Base-by-base conservation (phyloP, 2,888 invertebrate genomes). In the Ochlodes sylvanus region DNA sequence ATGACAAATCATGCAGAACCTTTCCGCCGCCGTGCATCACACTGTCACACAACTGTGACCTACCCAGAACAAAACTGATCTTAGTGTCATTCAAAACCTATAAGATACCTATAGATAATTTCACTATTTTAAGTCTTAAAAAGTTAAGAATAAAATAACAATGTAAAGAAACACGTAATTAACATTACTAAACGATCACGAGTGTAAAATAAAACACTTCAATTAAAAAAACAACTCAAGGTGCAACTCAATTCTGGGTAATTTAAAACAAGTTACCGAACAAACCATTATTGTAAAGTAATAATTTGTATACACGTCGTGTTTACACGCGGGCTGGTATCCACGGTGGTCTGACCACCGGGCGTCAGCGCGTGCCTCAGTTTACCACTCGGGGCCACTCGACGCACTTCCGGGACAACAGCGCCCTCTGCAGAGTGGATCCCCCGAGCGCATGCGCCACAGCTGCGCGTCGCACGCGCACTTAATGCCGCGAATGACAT, bases 401-500 rank as follows among this genome's bases (percentile, higher is more conserved):
- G 71, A 77, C 60, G 72, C 79, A 80, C 67, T 67, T 81, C 85
- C 86, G 83, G 81, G 78, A 80, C 80, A 79, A 79, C 77, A 77
- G 77, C 77, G 75, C 77, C 76, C 77, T 78, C 73, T 74, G 74
- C 64, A 71, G 63, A 68, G 72, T 73, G 72, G 75, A 75, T 75
- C 77, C 76, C 60, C 52, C 60, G 54, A 52, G 67, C 67, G 67
- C 67, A 67, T 55, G 67, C 67, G 67, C 55, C 79, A 82, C 90
- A 90, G 90, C 90, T 90, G 90, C 81, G 77, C 60, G 65, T 58
- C 78, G 85, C 90, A 90, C 90, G 89, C 87, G 90, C 86, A 83
- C 88, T 88, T 85, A 86, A 87, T 89, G 81, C 82, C 76, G 76
- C 75, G 72, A 71, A 72, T 74, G 72, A 76, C 79, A 86, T 89